These are phyloP conservation scores for Neoniphon sammara DNA, from an alignment of 2,797 vertebrate genomes.

Conservation along the genomic window DNA sequence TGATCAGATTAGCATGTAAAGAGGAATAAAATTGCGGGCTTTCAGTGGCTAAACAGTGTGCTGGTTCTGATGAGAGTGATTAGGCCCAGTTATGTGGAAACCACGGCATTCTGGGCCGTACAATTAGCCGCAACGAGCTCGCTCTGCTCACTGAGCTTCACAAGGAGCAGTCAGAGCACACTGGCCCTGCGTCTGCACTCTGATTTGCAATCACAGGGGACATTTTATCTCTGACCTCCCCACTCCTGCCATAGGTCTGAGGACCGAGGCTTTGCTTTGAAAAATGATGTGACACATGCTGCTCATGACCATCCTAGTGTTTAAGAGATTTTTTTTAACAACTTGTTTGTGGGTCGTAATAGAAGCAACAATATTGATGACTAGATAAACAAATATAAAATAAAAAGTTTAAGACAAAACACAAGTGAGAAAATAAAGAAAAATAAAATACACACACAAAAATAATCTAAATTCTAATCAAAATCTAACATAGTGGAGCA, in stretches of 20 bases:
- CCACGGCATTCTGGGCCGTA: slow-evolving; percentile 17
- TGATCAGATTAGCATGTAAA: slow-evolving; percentile 67
- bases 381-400: no score
- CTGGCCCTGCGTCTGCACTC: slow-evolving; percentile 2
- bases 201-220: slow-evolving; percentile 30
- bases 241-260: not conserved
- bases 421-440: no score
- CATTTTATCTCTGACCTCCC: slow-evolving; percentile 46
- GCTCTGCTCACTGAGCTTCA: slow-evolving; percentile 15
- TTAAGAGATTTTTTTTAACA: no score
- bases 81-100: slow-evolving; percentile 64
- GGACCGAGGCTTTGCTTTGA: not conserved
- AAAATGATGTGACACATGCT: slow-evolving; percentile 14
- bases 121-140: slow-evolving; percentile 31
- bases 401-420: no score
- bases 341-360: no score
- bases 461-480: no score
- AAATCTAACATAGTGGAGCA: no score
- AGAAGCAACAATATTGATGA: no score
- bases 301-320: not conserved
- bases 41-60: slow-evolving; percentile 60
- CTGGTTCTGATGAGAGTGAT: slow-evolving; percentile 63
- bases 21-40: slow-evolving; percentile 73
- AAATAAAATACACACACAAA: no score
- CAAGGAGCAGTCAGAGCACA: slow-evolving; percentile 34